These are phyloP conservation scores for Penaeus monodon DNA, from an alignment of 2,888 invertebrate genomes.

Conservation along the genomic window DNA sequence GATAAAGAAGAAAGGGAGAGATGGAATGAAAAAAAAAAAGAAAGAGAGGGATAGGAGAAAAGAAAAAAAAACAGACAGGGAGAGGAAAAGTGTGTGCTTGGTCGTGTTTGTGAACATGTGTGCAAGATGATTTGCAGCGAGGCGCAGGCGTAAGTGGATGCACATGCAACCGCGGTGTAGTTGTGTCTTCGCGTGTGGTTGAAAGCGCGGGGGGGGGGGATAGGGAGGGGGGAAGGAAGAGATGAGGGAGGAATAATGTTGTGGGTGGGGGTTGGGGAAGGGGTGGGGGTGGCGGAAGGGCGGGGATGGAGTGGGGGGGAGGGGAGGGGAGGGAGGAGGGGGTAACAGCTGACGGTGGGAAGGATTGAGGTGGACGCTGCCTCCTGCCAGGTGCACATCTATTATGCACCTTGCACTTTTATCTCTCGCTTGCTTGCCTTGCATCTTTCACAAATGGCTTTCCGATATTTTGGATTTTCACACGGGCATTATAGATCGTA, in stretches of 20 bases:
- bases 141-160: background rate
- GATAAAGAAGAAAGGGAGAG: too few relatives aligned
- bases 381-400: constrained; percentile 23
- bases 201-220: background rate
- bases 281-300: background rate
- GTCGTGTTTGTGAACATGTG: background rate
- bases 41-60: too few relatives aligned
- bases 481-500: too few relatives aligned
- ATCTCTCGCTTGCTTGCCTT: constrained; percentile 41
- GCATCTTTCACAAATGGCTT: constrained; percentile 2
- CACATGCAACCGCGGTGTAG: constrained; percentile 2
- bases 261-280: background rate
- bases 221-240: background rate
- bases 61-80: too few relatives aligned
- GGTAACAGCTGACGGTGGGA: too few relatives aligned
- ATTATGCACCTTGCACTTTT: constrained; percentile 51
- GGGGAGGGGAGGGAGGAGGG: too few relatives aligned
- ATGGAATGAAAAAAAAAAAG: too few relatives aligned
- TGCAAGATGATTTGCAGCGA: background rate
- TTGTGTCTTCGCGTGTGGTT: background rate
- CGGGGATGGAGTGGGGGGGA: background rate
- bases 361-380: too few relatives aligned
- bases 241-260: background rate
- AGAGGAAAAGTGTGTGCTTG: background rate
- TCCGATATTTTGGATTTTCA: background rate